Evolutionary conservation across 2,797 vertebrate species (phyloP).

Genomic region (Psittacula echo): DNA sequence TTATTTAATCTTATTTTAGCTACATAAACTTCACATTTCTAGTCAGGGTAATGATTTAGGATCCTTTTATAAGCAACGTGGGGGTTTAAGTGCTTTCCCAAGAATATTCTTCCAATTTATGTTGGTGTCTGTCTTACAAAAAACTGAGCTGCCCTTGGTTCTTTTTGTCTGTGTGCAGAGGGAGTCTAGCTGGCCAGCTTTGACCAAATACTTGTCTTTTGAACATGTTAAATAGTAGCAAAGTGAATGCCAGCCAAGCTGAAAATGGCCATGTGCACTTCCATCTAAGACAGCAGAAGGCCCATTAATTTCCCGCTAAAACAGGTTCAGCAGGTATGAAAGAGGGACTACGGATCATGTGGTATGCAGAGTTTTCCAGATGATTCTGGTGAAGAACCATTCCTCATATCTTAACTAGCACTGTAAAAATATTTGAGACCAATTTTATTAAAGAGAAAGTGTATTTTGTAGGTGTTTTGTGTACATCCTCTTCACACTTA

Average conservation of each 20-base stretch:
- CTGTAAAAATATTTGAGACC: not conserved
- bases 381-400: not conserved
- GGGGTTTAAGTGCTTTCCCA: not conserved
- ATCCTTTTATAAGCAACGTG: not conserved
- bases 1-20: not conserved
- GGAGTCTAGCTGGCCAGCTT: not conserved
- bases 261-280: not conserved
- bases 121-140: not conserved
- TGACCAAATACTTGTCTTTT: not conserved
- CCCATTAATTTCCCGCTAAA: not conserved
- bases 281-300: not conserved
- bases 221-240: not conserved
- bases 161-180: not conserved
- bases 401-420: not conserved
- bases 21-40: not conserved
- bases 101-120: not conserved
- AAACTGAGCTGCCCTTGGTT: not conserved
- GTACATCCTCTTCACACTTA: not conserved
- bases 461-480: not conserved
- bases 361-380: not conserved
- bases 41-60: not conserved
- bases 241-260: not conserved
- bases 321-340: not conserved
- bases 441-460: not conserved
- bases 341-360: not conserved